A percentile compares a stretch with the other conserved stretches of the same genome.
These are phyloP conservation scores for Agrochola circellaris DNA, from an alignment of 2,888 invertebrate species.

Conservation along the genomic window DNA sequence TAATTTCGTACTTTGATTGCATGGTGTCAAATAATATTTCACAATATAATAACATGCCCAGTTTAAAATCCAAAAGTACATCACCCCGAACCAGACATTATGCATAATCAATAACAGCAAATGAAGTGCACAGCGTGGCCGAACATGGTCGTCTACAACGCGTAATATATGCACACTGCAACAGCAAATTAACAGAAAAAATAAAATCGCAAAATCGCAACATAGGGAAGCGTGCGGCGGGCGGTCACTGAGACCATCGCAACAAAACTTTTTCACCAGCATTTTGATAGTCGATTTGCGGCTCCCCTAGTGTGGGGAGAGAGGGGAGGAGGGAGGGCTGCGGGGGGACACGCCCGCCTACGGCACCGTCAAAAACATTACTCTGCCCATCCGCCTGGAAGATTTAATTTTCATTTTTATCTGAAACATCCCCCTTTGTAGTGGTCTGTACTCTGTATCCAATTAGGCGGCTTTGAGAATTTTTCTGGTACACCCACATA, in stretches of 20 bases:
- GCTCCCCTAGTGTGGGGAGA: conserved; percentile 73
- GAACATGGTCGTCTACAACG: conserved; percentile 8
- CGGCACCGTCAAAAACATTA: conserved; percentile 90
- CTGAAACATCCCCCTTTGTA: conserved; percentile 91
- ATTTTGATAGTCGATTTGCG: conserved; percentile 90
- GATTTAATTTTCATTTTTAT: conserved; percentile 92
- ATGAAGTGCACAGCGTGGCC: conserved; percentile 51
- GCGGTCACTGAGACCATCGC: conserved; percentile 84
- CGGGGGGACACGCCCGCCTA: conserved; percentile 74
- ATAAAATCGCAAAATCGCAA: conserved; percentile 70
- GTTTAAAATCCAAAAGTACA: conserved; percentile 22
- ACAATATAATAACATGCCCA: neutral
- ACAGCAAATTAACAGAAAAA: conserved; percentile 73
- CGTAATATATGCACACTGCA: conserved; percentile 44
- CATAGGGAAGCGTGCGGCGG: conserved; percentile 79
- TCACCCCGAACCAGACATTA: conserved; percentile 20
- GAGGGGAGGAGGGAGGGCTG: conserved; percentile 60
- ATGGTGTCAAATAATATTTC: neutral
- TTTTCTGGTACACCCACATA: conserved; percentile 83
- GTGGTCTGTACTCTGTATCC: conserved; percentile 89
- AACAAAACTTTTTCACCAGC: conserved; percentile 85
- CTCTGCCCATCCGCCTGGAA: conserved; percentile 90
- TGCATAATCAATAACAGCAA: conserved; percentile 69
- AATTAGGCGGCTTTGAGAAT: conserved; percentile 90
- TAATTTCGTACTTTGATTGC: neutral